phyloP scores from a whole-genome alignment of 2,113 vertebrate genomes.

The Vidua chalybeata region DNA sequence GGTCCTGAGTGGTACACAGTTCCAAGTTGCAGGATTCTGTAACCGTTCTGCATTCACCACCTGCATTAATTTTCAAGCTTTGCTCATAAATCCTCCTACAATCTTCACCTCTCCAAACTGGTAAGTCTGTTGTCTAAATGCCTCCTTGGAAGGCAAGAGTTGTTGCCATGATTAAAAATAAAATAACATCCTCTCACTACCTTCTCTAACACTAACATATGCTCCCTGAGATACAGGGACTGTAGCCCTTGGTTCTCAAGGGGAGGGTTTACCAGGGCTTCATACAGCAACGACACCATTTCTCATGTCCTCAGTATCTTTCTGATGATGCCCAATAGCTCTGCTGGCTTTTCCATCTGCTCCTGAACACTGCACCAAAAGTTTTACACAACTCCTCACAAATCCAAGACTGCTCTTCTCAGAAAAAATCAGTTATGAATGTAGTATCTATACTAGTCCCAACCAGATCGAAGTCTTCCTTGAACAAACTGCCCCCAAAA shows the following conservation, averaged over 20 bases:
- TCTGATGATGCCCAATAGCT: background rate
- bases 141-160: background rate
- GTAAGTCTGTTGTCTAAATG: background rate
- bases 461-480: background rate
- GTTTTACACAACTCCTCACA: background rate
- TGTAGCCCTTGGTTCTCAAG: background rate
- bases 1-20: background rate
- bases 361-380: background rate
- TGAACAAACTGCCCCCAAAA: background rate
- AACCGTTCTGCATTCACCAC: background rate
- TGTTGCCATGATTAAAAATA: background rate
- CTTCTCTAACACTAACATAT: background rate
- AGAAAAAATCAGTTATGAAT: background rate
- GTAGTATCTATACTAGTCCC: background rate
- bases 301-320: background rate
- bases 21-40: background rate
- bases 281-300: background rate
- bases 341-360: background rate
- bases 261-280: background rate
- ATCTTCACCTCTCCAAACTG: background rate
- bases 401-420: background rate
- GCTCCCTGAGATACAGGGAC: background rate
- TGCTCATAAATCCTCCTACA: background rate
- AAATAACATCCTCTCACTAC: too few relatives aligned
- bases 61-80: background rate